Evolutionary conservation across 2,888 invertebrate genomes (phyloP), one percentile per base, ranked within the genome.

Genomic region (Callyntrura sp.): DNA sequence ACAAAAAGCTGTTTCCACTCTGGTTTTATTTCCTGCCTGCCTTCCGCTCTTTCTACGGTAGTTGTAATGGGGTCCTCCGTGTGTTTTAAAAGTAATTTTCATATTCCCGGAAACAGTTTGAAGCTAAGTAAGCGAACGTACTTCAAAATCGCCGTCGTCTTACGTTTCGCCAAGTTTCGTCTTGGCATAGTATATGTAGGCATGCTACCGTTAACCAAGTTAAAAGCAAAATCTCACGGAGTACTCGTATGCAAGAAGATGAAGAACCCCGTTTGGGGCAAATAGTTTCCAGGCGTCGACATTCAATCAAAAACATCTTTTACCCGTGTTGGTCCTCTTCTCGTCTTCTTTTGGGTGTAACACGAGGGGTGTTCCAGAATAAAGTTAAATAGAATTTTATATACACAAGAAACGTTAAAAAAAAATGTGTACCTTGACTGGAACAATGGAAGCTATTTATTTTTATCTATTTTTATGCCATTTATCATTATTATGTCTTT

Each of bases 361-460:
- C 55, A n/a, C 11, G 14, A 51, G 51, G 55, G 6, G 35, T 4
- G 35, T 4, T 4, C 35, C n/a, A n/a, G 55, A 55, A 5, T 60
- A 17, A 45, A 45, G 5, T 60, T 57, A 51, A n/a, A 60, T 14
- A 43, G 35, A 60, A 23, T 79, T 79, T 60, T 14, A 11, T 5
- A 65, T 14, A 65, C 1, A 14, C 12, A 35, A 25, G 25, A 25
- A 14, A n/a, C 9, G 14, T 5, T n/a, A 65, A 9, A 25, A 65
- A 14, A 35, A 65, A 3, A 55, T 83, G 51, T 83, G 68, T 83
- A 68, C 83, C n/a, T 25, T 83, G 68, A 83, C 83, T 83, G 14
- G 8, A 8, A 83, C 48, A 83, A 68, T 83, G 14, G 8, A 8
- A 83, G 83, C 83, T 83, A 68, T 83, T 83, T 83, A 51, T 48